A percentile compares a stretch with the other conserved stretches of the same genome.
Conservation (phyloP, 2,888 invertebrate genomes). For the Agriotes lineatus region DNA sequence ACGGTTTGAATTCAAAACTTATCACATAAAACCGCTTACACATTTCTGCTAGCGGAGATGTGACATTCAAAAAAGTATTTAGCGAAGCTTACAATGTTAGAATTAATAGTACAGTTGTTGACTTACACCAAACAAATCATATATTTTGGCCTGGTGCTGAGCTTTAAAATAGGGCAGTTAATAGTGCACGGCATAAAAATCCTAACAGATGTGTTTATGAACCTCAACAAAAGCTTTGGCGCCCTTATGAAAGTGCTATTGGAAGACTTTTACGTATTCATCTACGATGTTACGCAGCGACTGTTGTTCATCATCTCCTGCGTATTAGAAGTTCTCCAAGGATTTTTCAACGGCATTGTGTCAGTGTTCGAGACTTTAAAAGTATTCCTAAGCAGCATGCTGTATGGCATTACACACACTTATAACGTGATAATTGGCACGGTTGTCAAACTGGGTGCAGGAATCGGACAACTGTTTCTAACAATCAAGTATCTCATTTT, state of each 20-base stretch:
- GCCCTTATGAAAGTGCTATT: slow-evolving; percentile 47
- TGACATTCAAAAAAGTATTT: too few relatives aligned
- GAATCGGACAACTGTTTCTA: slow-evolving; percentile 45
- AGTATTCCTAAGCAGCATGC: background rate
- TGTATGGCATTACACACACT: background rate
- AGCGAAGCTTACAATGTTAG: slow-evolving; percentile 43
- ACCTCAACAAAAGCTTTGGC: slow-evolving; percentile 32
- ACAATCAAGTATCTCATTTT: slow-evolving; percentile 53
- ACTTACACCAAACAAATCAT: slow-evolving; percentile 33
- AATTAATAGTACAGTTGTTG: slow-evolving; percentile 35
- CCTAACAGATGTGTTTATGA: slow-evolving; percentile 32
- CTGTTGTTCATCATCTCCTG: background rate
- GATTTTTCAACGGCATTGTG: background rate
- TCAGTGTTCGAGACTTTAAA: background rate
- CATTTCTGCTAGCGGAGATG: too few relatives aligned
- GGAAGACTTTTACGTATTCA: slow-evolving; percentile 54
- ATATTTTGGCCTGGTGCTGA: slow-evolving; percentile 43
- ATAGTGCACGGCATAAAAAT: slow-evolving; percentile 46
- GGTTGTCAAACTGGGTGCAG: slow-evolving; percentile 34
- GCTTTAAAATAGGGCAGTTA: slow-evolving; percentile 54
- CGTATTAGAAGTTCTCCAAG: slow-evolving; percentile 10
- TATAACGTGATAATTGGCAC: slow-evolving; percentile 16
- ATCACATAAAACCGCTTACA: too few relatives aligned
- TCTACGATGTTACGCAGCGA: slow-evolving; percentile 49
- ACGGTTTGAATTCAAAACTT: too few relatives aligned